Evolutionary conservation across 2,113 vertebrate species (phyloP), one percentile per base, ranked within the genome.

Genomic region (Labrus mixtus): DNA sequence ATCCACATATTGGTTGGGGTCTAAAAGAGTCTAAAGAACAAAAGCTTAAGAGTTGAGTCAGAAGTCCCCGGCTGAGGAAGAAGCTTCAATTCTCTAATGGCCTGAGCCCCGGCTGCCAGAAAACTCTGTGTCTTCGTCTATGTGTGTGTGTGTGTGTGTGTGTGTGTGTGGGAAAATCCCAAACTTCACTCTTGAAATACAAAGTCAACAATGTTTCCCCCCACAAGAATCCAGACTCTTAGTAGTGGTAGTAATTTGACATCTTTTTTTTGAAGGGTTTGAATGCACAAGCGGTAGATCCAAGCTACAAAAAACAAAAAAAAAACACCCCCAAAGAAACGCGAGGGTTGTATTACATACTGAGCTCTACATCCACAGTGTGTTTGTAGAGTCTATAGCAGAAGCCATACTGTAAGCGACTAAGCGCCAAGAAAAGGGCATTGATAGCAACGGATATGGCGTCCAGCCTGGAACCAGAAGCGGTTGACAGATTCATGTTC

Each of bases 401-500:
- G 53, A 51, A 43, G 72, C 41, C 78, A 29, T 57, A 67, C 23
- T 74, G n/a, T 16, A 68, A 54, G 59, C 55, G 43, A 23, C 23
- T 19, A 68, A 50, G 59, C 55, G 43, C 29, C 23, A 50, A 71
- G 63, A 79, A 81, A 81, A 69, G 57, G 63, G 23, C 57, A 60
- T 48, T 36, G 17, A 17, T 36, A 46, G 1, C 64, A 53, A 53
- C 41, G 29, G 66, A 66, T 61, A 22, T 22, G 59, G 65, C 43
- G 4, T 67, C 63, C 79, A 46, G 76, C 57, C 79, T 78, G 39
- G 71, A 68, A 78, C 60, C 83, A 82, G 74, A 79, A 33, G 33
- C 58, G 74, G 65, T 36, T 87, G 91, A 91, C 84, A 89, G 84
- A 90, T 83, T 84, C 81, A 82, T 78, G 79, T 85, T 91, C 85